Evolutionary conservation across 2,797 vertebrate species (phyloP), one percentile per base, ranked within the genome.

Genomic region (Discoglossus pictus): DNA sequence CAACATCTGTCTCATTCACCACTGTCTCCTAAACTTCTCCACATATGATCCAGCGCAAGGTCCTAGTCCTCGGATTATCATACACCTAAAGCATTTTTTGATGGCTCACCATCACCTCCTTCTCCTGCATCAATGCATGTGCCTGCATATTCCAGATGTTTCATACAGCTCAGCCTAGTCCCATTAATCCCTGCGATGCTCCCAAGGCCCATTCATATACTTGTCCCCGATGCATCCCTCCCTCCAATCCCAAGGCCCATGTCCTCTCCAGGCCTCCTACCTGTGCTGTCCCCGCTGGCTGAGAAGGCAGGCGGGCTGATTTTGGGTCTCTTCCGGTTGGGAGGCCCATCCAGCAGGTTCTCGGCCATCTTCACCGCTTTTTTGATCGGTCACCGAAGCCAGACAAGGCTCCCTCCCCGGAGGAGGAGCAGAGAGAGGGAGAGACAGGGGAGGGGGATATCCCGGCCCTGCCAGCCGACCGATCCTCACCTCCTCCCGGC

Each of bases 291-390:
- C 11, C 42, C 52, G 74, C 90, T 91, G 86, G 92, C 87, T 69
- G 93, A 90, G 85, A 95, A 91, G 76, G 92, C 93, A 84, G 96
- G 94, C 85, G 96, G 96, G 88, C 91, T 94, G 84, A 98, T 91
- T 85, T 97, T 98, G 82, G 92, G 90, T 84, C 96, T 91, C 86
- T 98, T 98, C 13, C 95, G 90, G 88, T 88, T 95, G 78, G 96
- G 94, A 84, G 96, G 94, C 90, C 96, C 96, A 74, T 98, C 94
- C 79, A 97, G 90, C 85, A 97, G 88, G 89, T 98, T 98, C 80
- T 98, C 96, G 84, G 95, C 92, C 96, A 97, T 98, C 75, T 86
- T 84, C 78, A 73, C 80, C 79, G 50, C 51, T 36, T 48, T 61
- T 16, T 20, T 40, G 43, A 43, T 56, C 59, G 60, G 68, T 70